Percentiles rank a stretch among this genome's conserved stretches.
phyloP scores from a whole-genome alignment of 2,888 invertebrate genomes.

The Eilema griseolum region DNA sequence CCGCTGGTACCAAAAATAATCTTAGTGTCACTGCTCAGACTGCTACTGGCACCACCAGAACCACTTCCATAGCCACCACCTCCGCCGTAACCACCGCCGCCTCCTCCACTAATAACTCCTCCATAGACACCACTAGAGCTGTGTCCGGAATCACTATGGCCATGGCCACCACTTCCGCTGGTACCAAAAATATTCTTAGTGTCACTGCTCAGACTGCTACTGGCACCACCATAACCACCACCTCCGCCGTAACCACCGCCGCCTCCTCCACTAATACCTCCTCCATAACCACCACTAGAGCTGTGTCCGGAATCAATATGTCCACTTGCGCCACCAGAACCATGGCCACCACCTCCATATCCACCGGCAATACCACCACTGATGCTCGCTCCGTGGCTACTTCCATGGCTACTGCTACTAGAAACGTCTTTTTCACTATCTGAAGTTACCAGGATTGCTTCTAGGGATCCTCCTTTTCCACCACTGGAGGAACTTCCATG shows the following conservation, averaged over 20 bases:
- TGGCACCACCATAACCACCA: slow-evolving; percentile 42
- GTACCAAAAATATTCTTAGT: neutral
- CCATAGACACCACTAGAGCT: slow-evolving; percentile 13
- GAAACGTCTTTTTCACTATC: neutral
- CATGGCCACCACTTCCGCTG: neutral
- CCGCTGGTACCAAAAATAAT: neutral
- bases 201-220: slow-evolving; percentile 33
- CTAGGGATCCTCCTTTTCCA: neutral
- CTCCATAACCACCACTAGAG: slow-evolving; percentile 14
- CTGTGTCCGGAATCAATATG: slow-evolving; percentile 44
- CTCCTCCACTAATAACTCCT: slow-evolving; percentile 33
- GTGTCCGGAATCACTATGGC: slow-evolving; percentile 44
- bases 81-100: slow-evolving; percentile 23
- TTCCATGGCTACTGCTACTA: slow-evolving; percentile 11
- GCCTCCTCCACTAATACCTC: slow-evolving; percentile 32
- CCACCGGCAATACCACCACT: slow-evolving; percentile 50
- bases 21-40: neutral
- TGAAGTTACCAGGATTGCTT: slow-evolving; percentile 10
- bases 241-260: slow-evolving; percentile 26
- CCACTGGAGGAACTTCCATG: slow-evolving; percentile 40
- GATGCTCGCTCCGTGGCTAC: slow-evolving; percentile 6
- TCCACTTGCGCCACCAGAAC: slow-evolving; percentile 45
- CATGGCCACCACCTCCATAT: slow-evolving; percentile 23
- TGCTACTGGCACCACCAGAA: slow-evolving; percentile 46
- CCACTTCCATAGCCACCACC: slow-evolving; percentile 39